Percentiles rank a stretch among this genome's conserved stretches.
These are phyloP conservation scores for Orthosia cruda DNA, from an alignment of 2,888 invertebrate genomes.

Conservation along the genomic window DNA sequence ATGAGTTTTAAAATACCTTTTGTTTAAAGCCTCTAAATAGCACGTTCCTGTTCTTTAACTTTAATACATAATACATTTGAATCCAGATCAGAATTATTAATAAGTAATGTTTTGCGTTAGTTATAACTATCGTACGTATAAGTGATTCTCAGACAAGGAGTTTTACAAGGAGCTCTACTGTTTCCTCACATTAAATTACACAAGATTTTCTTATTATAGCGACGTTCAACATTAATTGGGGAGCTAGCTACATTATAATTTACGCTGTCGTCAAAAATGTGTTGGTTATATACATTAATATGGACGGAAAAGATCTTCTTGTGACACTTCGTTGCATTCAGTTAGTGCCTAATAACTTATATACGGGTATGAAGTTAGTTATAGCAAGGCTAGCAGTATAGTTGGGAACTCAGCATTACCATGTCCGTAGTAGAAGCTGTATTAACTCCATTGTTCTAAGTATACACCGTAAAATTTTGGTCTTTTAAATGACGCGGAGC, in stretches of 20 bases:
- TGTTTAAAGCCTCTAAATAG: too few relatives aligned
- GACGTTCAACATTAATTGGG: constrained; percentile 14
- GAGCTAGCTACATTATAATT: constrained; percentile 42
- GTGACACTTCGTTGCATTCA: constrained; percentile 25
- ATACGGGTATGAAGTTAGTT: background rate
- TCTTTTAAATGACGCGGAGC: too few relatives aligned
- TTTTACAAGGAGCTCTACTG: background rate
- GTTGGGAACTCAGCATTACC: background rate
- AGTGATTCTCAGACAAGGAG: background rate
- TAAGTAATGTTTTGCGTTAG: background rate
- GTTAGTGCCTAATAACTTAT: background rate
- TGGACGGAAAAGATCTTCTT: constrained; percentile 31
- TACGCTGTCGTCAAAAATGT: constrained; percentile 35
- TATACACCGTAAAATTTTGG: too few relatives aligned
- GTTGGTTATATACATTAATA: constrained; percentile 45
- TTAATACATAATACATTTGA: background rate
- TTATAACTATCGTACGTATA: background rate
- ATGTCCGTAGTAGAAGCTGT: background rate
- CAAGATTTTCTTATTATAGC: constrained; percentile 5
- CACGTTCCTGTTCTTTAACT: too few relatives aligned
- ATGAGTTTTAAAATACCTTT: too few relatives aligned
- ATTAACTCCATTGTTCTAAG: too few relatives aligned
- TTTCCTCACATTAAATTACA: constrained; percentile 5
- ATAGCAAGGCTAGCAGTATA: background rate
- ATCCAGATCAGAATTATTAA: background rate